These are phyloP conservation scores for Pomacea maculata DNA, from an alignment of 1,140 invertebrate species.

Conservation along the genomic window DNA sequence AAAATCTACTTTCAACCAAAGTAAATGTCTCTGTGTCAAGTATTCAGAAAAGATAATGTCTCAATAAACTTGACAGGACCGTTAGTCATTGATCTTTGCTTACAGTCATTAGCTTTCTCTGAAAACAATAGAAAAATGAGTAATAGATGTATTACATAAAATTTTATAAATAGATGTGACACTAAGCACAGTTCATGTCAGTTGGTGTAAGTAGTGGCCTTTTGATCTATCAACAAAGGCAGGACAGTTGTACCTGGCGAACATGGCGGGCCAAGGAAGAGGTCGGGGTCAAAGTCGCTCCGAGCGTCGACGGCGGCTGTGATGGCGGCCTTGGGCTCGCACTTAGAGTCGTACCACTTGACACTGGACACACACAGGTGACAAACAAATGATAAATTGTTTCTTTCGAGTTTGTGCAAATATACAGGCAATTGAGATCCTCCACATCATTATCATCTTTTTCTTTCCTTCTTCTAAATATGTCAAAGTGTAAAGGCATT, in stretches of 20 bases:
- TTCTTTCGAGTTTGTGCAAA: background rate
- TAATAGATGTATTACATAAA: no score
- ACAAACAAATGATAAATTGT: background rate
- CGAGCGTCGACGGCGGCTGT: slow-evolving; percentile 51
- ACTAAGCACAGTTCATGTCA: no score
- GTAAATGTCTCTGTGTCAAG: no score
- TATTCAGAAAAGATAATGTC: no score
- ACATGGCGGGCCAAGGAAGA: slow-evolving; percentile 59
- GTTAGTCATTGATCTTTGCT: no score
- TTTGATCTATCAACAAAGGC: background rate
- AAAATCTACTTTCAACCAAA: no score
- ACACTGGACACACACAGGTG: slow-evolving; percentile 41
- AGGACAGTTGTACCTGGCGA: slow-evolving; percentile 43
- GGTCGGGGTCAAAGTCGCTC: slow-evolving; percentile 45
- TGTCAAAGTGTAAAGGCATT: background rate
- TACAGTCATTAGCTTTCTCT: no score
- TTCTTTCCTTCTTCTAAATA: background rate
- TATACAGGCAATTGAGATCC: background rate
- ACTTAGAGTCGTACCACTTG: slow-evolving; percentile 56
- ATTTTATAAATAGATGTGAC: no score
- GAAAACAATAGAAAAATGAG: no score
- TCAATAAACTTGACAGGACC: no score
- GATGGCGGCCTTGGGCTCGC: slow-evolving; percentile 52
- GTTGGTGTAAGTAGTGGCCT: no score
- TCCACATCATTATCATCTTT: background rate